Evolutionary conservation across 92 coral and sea anemone genomes (phyloP), one percentile per base, ranked within the genome.

Genomic region (Zoanthus sansibaricus): DNA sequence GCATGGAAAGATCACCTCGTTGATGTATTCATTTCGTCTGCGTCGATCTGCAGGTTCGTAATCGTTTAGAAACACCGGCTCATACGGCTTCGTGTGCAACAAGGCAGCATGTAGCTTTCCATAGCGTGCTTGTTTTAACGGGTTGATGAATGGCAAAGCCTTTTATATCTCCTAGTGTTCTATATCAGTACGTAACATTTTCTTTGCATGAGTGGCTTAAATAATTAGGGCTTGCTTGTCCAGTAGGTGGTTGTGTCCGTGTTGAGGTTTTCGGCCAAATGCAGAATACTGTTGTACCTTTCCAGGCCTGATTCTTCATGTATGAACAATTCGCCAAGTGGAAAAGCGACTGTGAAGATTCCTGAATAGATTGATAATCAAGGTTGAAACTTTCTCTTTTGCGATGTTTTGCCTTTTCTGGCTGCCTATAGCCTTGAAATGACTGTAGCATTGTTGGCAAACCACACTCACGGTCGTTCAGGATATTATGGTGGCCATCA

Each of bases 301-400:
- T 86, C 89, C 89, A 86, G 51, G 83, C 73, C 69, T 86, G 82
- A 56, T 76, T 86, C 76, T 75, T 86, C 75, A 86, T 70, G 83
- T 76, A 86, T 58, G 83, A 59, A 78, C 89, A 86, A 59, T 79
- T 75, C 72, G 76, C 78, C 42, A 76, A 62, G 42, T 75, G 89
- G 37, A 86, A 75, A 16, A 86, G 83, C 55, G 83, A 79, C 84
- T 58, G 75, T 61, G 83, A 86, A 86, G 71, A 66, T 75, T 52
- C 83, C 78, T 75, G 89, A 44, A 86, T 71, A 58, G 71, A 55
- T 44, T 20, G 47, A 20, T 76, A 86, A 16, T 42, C 72, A 33
- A 86, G 62, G 62, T 86, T 86, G 51, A 54, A 68, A 25, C 76
- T 32, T 33, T 86, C 75, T 58, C 83, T 68, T 71, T 86, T 86